Percentiles rank a stretch among this genome's conserved stretches.
phyloP scores from a whole-genome alignment of 2,113 vertebrate genomes.

The Irena cyanogastra region DNA sequence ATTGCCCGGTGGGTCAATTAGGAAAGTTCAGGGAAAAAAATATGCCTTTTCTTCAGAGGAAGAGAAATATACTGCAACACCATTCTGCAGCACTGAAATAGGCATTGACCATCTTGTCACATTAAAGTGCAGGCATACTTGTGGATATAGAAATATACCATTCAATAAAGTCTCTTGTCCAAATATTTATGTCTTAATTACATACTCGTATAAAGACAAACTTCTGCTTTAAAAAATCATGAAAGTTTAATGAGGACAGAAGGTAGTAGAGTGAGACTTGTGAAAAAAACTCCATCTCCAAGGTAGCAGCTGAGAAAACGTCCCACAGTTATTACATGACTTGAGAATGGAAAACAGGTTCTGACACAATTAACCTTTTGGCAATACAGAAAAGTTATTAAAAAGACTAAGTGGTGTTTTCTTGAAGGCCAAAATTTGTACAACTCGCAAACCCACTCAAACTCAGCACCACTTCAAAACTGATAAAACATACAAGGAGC shows the following conservation, averaged over 20 bases:
- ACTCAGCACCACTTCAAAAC: neutral
- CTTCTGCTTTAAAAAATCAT: neutral
- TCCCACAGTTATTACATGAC: neutral
- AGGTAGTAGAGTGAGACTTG: neutral
- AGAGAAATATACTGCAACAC: neutral
- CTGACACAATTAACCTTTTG: neutral
- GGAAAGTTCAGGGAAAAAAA: neutral
- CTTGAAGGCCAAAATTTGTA: neutral
- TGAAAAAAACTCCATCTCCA: neutral
- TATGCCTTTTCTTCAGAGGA: neutral
- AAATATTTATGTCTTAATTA: constrained; percentile 36
- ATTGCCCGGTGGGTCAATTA: neutral
- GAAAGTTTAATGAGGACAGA: neutral
- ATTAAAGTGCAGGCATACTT: neutral
- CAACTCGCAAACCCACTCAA: neutral
- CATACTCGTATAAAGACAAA: neutral
- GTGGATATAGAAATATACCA: neutral
- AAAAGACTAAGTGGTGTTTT: neutral
- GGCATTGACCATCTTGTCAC: neutral
- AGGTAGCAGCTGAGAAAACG: neutral
- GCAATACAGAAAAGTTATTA: neutral
- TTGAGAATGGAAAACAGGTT: neutral
- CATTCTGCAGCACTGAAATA: neutral
- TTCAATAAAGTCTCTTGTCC: neutral
- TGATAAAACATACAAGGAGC: neutral